Evolutionary conservation across 64 coral and sea anemone species (phyloP).

Genomic region (Stichodactyla mertensii): DNA sequence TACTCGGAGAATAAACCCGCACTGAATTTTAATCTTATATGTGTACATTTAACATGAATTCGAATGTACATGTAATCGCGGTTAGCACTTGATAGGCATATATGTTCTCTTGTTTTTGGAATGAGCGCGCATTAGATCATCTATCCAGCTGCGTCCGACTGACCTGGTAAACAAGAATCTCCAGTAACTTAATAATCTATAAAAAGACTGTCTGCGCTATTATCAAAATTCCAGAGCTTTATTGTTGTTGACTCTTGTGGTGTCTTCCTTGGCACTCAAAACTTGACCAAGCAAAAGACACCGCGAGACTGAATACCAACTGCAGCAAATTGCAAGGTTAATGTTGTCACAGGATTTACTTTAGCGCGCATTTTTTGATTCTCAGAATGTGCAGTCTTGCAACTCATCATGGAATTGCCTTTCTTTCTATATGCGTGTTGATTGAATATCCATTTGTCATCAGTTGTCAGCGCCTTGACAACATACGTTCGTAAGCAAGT

Average conservation of each 20-base stretch:
- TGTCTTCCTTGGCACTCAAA: not conserved
- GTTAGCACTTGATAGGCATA: too few species aligned
- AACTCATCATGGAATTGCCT: not conserved
- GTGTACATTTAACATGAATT: too few species aligned
- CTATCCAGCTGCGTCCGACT: not conserved
- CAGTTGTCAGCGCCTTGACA: constrained; percentile 1
- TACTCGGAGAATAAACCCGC: too few species aligned
- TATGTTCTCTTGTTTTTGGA: too few species aligned
- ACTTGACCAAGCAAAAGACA: not conserved
- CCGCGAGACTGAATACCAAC: not conserved
- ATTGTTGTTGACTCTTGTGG: not conserved
- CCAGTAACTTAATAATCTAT: not conserved
- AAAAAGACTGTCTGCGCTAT: constrained; percentile 10
- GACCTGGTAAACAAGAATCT: not conserved
- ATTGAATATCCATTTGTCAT: not conserved
- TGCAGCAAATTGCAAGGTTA: not conserved
- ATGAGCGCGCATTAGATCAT: not conserved
- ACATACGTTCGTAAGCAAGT: not conserved
- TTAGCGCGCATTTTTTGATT: not conserved
- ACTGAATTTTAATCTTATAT: too few species aligned
- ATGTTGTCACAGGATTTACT: not conserved
- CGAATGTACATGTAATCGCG: too few species aligned
- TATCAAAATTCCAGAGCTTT: not conserved
- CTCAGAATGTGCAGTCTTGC: not conserved
- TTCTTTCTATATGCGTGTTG: not conserved